Percentiles rank a stretch among this genome's conserved stretches.
These are phyloP conservation scores for Andrena haemorrhoa DNA, from an alignment of 2,888 invertebrate genomes.

Conservation along the genomic window DNA sequence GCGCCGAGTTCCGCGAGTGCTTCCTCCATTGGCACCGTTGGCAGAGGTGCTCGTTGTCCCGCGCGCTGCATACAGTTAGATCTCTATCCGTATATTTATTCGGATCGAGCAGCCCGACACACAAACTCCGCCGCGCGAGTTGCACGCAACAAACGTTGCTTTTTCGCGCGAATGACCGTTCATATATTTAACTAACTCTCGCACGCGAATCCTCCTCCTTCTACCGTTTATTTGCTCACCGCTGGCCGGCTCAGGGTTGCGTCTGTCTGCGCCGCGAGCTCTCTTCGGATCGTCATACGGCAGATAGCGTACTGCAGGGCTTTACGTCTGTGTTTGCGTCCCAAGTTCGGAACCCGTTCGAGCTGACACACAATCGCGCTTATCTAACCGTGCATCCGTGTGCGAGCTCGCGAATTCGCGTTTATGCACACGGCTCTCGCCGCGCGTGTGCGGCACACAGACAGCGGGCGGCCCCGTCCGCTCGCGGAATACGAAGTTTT, in stretches of 20 bases:
- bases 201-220: constrained; percentile 38
- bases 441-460: constrained; percentile 10
- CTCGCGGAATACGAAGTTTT: constrained; percentile 63
- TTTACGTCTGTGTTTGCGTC: constrained; percentile 39
- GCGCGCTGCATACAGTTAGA: constrained; percentile 47
- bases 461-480: neutral
- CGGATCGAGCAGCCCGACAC: constrained; percentile 43
- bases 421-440: constrained; percentile 3
- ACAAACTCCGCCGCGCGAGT: constrained; percentile 25
- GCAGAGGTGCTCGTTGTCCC: neutral
- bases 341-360: constrained; percentile 30
- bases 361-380: constrained; percentile 48
- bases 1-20: constrained; percentile 11
- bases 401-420: constrained; percentile 21
- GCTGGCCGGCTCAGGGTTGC: constrained; percentile 1
- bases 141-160: constrained; percentile 54
- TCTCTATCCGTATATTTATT: constrained; percentile 60
- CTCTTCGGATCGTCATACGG: constrained; percentile 46
- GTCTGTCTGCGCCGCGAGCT: neutral
- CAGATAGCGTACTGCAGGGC: constrained; percentile 26
- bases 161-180: constrained; percentile 61
- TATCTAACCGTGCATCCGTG: constrained; percentile 45
- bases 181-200: constrained; percentile 56
- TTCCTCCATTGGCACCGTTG: neutral
- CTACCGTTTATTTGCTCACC: constrained; percentile 47